Evolutionary conservation across 2,113 vertebrate genomes (phyloP), one percentile per base, ranked within the genome.

Genomic region (Rhadina sibilatrix): DNA sequence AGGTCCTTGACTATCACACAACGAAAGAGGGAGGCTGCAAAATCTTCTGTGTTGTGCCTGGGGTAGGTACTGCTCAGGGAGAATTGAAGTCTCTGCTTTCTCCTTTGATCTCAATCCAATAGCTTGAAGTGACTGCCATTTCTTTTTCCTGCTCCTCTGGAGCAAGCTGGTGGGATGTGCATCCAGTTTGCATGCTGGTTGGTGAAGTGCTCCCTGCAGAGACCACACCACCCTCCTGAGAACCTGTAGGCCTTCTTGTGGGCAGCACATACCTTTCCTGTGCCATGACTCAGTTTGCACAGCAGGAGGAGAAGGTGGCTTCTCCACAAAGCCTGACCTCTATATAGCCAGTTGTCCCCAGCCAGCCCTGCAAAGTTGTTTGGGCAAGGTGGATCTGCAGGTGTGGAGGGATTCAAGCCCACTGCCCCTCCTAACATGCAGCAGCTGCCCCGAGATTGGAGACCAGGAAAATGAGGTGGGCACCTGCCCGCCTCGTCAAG

Each of bases 41-140:
- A 90, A 83, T 90, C 75, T 33, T 76, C 49, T 64, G 42, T 30
- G 31, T 60, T 86, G 54, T 27, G 64, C 82, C 56, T 81, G n/a
- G 38, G 56, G 61, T 89, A 38, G 85, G 68, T 87, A 65, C 47
- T 87, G 71, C 74, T 27, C 47, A 79, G 22, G 66, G 57, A 90
- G 40, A 88, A 86, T 0, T 83, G 42, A 70, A 92, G 44, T 54
- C 44, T 57, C 72, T 89, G 49, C 49, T 82, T 65, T 74, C 64
- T 94, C 38, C 71, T 95, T 66, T 91, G 54, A 90, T 92, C 77
- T 89, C 74, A 82, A 60, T 75, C 65, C 89, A 97, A 61, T 24
- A 89, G 80, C 65, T 95, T 24, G 6, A 82, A 91, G 81, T 44
- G n/a, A 71, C 30, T 56, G 54, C 64, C 2, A 3, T 82, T 94